These are phyloP conservation scores for Lycia hirtaria DNA, from an alignment of 2,888 invertebrate genomes.

Conservation along the genomic window DNA sequence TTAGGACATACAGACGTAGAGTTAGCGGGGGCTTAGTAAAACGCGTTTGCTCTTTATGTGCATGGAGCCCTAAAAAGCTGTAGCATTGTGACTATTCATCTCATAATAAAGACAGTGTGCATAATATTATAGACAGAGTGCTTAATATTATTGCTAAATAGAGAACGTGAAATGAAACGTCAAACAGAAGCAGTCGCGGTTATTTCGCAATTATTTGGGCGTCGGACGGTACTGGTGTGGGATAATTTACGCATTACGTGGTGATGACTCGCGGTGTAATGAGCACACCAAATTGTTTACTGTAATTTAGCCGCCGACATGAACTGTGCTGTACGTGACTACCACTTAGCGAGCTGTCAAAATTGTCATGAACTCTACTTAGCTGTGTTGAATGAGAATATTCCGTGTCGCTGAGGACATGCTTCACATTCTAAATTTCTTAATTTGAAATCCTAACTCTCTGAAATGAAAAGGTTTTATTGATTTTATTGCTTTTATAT, in stretches of 20 bases:
- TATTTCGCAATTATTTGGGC: constrained; percentile 81
- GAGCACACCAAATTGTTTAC: constrained; percentile 81
- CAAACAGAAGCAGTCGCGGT: constrained; percentile 72
- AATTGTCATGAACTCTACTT: constrained; percentile 45
- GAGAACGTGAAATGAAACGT: constrained; percentile 76
- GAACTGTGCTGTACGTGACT: constrained; percentile 74
- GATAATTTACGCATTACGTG: constrained; percentile 76
- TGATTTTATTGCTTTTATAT: too few species aligned
- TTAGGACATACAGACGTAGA: too few species aligned
- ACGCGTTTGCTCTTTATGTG: too few species aligned
- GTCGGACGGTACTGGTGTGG: constrained; percentile 77
- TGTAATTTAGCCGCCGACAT: constrained; percentile 77
- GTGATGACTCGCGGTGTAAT: constrained; percentile 79
- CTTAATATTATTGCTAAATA: constrained; percentile 65
- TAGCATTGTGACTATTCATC: too few species aligned
- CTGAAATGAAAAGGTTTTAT: too few species aligned
- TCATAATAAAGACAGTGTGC: too few species aligned
- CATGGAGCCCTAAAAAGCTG: too few species aligned
- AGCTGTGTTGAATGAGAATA: constrained; percentile 31
- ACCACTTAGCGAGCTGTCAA: constrained; percentile 45
- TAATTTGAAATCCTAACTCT: neutral
- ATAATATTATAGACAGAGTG: too few species aligned
- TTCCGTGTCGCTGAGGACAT: constrained; percentile 12
- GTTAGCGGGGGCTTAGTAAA: too few species aligned
- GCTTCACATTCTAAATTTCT: constrained; percentile 2